These are phyloP conservation scores for Dryas iulia DNA, from an alignment of 1,140 invertebrate species.

Conservation along the genomic window DNA sequence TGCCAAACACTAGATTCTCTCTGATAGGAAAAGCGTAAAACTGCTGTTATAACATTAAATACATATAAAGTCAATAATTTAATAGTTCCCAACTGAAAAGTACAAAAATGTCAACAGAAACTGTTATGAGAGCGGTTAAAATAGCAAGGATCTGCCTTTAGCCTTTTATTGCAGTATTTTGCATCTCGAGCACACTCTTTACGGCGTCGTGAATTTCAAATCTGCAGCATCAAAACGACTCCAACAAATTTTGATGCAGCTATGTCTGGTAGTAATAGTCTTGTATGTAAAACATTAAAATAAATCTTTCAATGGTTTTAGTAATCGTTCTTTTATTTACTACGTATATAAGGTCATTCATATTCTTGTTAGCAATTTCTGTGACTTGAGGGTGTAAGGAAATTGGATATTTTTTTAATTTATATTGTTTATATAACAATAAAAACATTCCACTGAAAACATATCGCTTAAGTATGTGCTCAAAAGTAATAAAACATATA, in stretches of 20 bases:
- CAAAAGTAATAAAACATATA: too few relatives aligned
- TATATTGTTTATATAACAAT: too few relatives aligned
- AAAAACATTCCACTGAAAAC: too few relatives aligned
- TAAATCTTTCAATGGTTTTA: background rate
- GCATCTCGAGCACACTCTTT: conserved; percentile 21
- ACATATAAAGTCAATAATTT: background rate
- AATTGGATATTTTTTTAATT: too few relatives aligned
- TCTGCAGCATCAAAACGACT: conserved; percentile 7
- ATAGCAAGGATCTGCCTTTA: conserved; percentile 16
- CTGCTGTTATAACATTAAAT: too few relatives aligned
- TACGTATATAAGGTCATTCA: too few relatives aligned
- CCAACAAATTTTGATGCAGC: conserved; percentile 16
- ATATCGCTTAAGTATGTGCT: too few relatives aligned
- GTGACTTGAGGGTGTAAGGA: too few relatives aligned
- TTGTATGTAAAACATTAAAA: background rate
- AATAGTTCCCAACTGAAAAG: background rate
- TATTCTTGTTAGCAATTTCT: too few relatives aligned
- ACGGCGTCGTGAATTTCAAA: conserved; percentile 21
- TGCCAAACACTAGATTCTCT: too few relatives aligned
- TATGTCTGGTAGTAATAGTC: background rate
- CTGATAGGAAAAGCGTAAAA: too few relatives aligned
- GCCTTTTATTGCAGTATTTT: conserved; percentile 23
- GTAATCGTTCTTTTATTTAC: too few relatives aligned
- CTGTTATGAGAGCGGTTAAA: conserved; percentile 17
- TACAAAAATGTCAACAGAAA: conserved; percentile 9